Percentiles rank a stretch among this genome's conserved stretches.
Evolutionary conservation across 2,113 vertebrate genomes (phyloP).

Genomic region (Coptodon bakossiorum): DNA sequence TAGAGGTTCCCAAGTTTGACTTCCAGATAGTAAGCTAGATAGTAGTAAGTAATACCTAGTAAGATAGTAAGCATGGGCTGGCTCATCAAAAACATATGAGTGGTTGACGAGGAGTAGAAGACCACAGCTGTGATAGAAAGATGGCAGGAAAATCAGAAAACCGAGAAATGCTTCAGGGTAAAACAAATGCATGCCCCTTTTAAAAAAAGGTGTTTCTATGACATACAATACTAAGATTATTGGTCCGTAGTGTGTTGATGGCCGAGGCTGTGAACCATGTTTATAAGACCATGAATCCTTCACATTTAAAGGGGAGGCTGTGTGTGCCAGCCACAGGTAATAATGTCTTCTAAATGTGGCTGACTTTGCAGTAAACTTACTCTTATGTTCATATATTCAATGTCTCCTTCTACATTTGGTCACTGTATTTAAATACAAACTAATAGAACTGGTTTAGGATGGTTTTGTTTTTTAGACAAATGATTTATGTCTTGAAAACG

Average conservation of each 20-base stretch:
- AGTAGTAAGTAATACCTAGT: too few relatives aligned
- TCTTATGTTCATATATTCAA: not conserved
- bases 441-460: not conserved
- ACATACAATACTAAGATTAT: not conserved
- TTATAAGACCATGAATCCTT: not conserved
- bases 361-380: not conserved
- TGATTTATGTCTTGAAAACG: not conserved
- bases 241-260: not conserved
- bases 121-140: not conserved
- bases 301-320: too few relatives aligned
- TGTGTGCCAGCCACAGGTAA: too few relatives aligned
- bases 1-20: not conserved
- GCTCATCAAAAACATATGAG: not conserved
- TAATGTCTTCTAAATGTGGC: too few relatives aligned
- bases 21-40: not conserved
- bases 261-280: not conserved
- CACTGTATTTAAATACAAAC: not conserved
- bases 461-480: not conserved
- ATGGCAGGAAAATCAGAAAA: not conserved
- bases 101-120: not conserved
- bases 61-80: too few relatives aligned
- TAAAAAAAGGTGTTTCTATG: not conserved
- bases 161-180: not conserved
- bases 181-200: not conserved
- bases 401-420: not conserved